These are phyloP conservation scores for Tarsius wallacei DNA, from an alignment of 2,797 vertebrate genomes.

Conservation along the genomic window DNA sequence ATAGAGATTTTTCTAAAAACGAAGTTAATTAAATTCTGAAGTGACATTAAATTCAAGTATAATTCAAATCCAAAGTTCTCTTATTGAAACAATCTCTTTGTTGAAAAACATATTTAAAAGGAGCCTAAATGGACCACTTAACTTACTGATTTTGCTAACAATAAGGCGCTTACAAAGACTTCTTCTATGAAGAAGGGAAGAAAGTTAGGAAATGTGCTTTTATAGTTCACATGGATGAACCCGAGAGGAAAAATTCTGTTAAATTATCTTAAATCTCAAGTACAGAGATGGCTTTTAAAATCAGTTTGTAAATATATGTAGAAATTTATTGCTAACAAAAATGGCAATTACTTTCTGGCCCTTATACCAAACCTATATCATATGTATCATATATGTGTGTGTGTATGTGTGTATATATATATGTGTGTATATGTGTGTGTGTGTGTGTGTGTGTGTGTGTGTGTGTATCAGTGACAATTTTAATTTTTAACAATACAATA, in stretches of 20 bases:
- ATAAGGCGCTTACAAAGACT: not conserved
- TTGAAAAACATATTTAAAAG: not conserved
- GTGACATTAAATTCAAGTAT: not conserved
- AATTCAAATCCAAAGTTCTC: constrained; percentile 16
- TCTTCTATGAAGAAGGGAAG: not conserved
- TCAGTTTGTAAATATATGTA: not conserved
- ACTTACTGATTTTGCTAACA: not conserved
- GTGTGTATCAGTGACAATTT: constrained; percentile 31
- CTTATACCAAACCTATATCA: not conserved
- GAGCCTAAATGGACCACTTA: not conserved
- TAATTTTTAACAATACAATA: constrained; percentile 17
- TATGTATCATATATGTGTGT: too few relatives aligned
- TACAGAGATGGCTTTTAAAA: not conserved
- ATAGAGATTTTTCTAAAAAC: not conserved
- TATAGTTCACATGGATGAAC: not conserved
- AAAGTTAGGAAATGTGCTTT: not conserved
- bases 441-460: too few relatives aligned
- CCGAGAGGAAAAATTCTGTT: not conserved
- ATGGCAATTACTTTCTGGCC: not conserved
- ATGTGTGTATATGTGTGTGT: too few relatives aligned
- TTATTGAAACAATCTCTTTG: not conserved
- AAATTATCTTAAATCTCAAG: not conserved
- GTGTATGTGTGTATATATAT: too few relatives aligned
- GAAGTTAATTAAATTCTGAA: not conserved
- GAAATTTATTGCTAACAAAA: not conserved